Evolutionary conservation across 1,140 invertebrate species (phyloP), one percentile per base, ranked within the genome.

Genomic region (Nephotettix cincticeps): DNA sequence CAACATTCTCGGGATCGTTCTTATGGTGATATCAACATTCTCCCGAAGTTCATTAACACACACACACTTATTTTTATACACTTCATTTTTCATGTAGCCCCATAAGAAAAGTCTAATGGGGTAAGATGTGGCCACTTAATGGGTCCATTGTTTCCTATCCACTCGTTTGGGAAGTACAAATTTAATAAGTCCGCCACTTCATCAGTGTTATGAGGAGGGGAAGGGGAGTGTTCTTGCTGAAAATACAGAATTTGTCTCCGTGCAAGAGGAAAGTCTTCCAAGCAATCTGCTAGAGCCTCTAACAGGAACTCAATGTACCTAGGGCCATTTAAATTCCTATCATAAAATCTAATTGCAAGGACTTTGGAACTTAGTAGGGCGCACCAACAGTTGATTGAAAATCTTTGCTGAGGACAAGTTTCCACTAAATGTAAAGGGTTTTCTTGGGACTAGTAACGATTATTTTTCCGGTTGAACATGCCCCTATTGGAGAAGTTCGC

Each of bases 401-500:
- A 63, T 63, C 58, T 25, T 27, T n/a, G 23, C 19, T 63, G 58
- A 23, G 21, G 14, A 63, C 28, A 29, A 27, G 23, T 29, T 63
- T 63, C 58, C 28, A 25, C 28, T n/a, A 63, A 25, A 27, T 27
- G 4, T 27, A 63, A 30, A 6, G 23, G 28, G 27, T 63, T 63
- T 63, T 63, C 58, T 30, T 63, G 9, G 14, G 58, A 3, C 58
- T 25, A 63, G 58, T 63, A 63, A 27, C 27, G 28, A 23, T 63
- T 63, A 23, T 28, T 27, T 23, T 28, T 63, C 23, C 58, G 28
- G 28, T 63, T 63, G 23, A 25, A 30, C 58, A 63, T 63, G 14
- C 58, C 58, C 28, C 28, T 63, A 63, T 63, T 63, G 21, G 58
- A 63, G 23, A 27, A 63, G 58, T 30, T 63, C 4, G 58, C 28